Percentiles rank a stretch among this genome's conserved stretches.
phyloP scores from a whole-genome alignment of 2,888 invertebrate genomes.

The Onchidella celtica region DNA sequence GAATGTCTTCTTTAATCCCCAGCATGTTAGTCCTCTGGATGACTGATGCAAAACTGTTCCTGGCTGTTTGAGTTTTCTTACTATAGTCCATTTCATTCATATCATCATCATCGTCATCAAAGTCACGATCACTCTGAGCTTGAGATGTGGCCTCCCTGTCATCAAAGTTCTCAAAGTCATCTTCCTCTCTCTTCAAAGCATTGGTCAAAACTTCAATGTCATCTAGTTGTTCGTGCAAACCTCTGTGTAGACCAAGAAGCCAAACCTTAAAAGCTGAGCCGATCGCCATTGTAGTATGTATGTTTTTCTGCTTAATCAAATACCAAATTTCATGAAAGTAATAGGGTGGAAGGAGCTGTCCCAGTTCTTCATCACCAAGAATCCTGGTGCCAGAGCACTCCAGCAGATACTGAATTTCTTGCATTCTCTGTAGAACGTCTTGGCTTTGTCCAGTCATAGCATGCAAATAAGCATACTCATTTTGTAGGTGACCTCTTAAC shows the following conservation, averaged over 20 bases:
- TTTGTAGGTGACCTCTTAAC: neutral
- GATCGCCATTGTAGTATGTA: neutral
- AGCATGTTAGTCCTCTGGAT: constrained; percentile 3
- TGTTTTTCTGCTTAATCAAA: too few relatives aligned
- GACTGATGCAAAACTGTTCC: neutral
- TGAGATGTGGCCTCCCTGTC: constrained; percentile 4
- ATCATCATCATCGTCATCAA: constrained; percentile 47
- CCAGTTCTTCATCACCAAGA: neutral
- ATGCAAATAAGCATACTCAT: neutral
- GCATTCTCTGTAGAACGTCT: neutral
- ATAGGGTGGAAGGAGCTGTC: neutral
- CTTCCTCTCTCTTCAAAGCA: neutral
- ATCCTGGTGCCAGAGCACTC: neutral
- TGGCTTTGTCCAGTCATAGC: neutral
- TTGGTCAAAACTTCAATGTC: constrained; percentile 20
- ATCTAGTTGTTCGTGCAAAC: constrained; percentile 20
- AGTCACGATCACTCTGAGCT: constrained; percentile 30
- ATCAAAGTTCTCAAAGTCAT: neutral
- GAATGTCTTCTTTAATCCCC: neutral
- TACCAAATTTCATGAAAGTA: too few relatives aligned
- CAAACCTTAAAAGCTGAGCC: neutral
- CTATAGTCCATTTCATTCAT: neutral
- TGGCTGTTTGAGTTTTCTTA: neutral
- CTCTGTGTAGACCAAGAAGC: constrained; percentile 13
- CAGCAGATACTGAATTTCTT: neutral